Base-by-base conservation (phyloP, 2,888 invertebrate genomes). In the Acanthococcus lagerstroemiae region DNA sequence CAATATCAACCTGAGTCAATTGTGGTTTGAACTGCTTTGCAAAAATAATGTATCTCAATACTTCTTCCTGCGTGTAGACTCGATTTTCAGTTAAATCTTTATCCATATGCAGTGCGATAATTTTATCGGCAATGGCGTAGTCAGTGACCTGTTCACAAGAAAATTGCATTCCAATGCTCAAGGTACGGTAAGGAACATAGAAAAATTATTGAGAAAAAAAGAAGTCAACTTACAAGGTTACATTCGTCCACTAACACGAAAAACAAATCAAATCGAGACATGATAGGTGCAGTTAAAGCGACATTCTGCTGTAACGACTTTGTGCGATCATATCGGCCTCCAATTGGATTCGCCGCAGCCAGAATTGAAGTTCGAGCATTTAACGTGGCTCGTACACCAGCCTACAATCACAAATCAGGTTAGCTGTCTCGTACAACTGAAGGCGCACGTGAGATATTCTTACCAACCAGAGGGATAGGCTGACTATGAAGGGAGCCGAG, bases 191-290 rank as follows among this genome's bases (percentile, higher is more conserved):
- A 66, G 25, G n/a, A n/a, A n/a, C n/a, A 45, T 26, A 56, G 15
- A 50, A 12, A 17, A 25, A 25, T 27, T 50, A 12, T 17, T 5
- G 25, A 15, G 25, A 22, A 65, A 54, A 25, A 45, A 19, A 19
- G 12, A 22, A 45, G 15, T 19, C 17, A 55, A 70, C 68, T 69
- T 70, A 82, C 86, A 78, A 93, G 92, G 75, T 91, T 92, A 74
- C 93, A 92, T 75, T 99, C 97, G 75, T 99, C 99, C 1, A 97
- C 90, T 1, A 99, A 81, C 71, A 99, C 93, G 78, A 99, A 99
- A 80, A 99, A 99, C 17, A 99, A 79, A 78, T 99, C 99, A 77
- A 99, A 99, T 71, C 99, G 84, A 0, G 97, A 97, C 96, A 99
- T 96, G 73, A 99, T 95, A 0, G 99, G 97, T 0, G 97, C 95